Conservation (phyloP, 1,140 invertebrate genomes). For the Geopemphigus sp. region DNA sequence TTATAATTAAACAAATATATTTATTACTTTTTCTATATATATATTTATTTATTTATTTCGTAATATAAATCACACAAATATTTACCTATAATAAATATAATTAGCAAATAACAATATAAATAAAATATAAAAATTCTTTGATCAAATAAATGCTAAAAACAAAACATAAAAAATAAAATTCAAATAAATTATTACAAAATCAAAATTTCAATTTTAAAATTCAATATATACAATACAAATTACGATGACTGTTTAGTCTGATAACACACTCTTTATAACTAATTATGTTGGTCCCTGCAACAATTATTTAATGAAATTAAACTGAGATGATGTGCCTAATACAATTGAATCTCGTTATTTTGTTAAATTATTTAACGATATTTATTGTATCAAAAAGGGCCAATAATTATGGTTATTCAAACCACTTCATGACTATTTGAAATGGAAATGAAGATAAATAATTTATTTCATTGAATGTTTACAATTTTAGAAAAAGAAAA, state of each 20-base stretch:
- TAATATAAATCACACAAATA: neutral
- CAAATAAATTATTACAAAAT: neutral
- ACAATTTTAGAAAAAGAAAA: no score
- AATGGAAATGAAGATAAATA: no score
- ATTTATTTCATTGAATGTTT: no score
- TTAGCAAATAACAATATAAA: neutral
- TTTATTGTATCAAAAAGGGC: no score
- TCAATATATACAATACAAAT: conserved; percentile 34
- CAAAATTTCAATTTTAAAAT: conserved; percentile 1
- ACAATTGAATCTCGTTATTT: no score
- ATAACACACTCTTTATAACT: no score
- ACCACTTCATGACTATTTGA: no score
- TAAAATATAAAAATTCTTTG: neutral
- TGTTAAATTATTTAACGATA: no score
- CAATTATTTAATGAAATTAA: no score
- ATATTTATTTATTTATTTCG: neutral
- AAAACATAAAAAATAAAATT: conserved; percentile 16
- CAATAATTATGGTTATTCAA: no score
- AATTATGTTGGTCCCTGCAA: neutral
- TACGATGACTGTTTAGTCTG: neutral
- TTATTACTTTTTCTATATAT: neutral
- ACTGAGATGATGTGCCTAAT: no score
- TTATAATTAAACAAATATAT: conserved; percentile 24
- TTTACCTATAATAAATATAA: neutral
- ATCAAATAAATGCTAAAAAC: neutral